Evolutionary conservation across 2,797 vertebrate genomes (phyloP).

Genomic region (Pangasius macronema): DNA sequence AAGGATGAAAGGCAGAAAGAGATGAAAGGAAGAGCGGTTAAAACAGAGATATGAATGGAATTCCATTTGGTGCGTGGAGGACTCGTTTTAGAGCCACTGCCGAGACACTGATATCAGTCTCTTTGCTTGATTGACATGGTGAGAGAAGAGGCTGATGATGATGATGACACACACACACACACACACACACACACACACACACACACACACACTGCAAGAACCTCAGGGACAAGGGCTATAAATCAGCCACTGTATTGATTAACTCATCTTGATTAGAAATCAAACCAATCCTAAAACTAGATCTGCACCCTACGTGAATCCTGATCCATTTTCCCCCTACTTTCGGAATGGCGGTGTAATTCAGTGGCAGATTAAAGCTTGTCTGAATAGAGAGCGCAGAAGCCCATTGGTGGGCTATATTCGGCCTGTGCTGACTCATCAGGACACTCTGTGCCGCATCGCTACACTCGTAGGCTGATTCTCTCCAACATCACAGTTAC

Average conservation of each 20-base stretch:
- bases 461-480: slow-evolving; percentile 78
- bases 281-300: not conserved
- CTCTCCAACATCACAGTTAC: slow-evolving; percentile 66
- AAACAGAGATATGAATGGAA: slow-evolving; percentile 47
- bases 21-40: slow-evolving; percentile 36
- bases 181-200: not conserved
- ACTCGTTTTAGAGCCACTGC: slow-evolving; percentile 3
- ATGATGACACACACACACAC: not conserved
- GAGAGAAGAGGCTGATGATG: slow-evolving; percentile 8
- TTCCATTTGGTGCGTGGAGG: slow-evolving; percentile 20
- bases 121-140: slow-evolving; percentile 5
- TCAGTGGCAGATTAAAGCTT: slow-evolving; percentile 36
- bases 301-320: not conserved
- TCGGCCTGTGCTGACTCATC: slow-evolving; percentile 80
- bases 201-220: not conserved
- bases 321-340: not conserved
- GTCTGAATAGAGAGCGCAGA: slow-evolving; percentile 61
- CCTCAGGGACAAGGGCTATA: not conserved
- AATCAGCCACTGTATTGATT: not conserved
- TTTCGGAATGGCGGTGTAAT: slow-evolving; percentile 24
- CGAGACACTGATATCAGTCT: slow-evolving; percentile 5
- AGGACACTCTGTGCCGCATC: slow-evolving; percentile 79
- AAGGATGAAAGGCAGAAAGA: slow-evolving; percentile 30
- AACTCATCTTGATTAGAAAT: not conserved
- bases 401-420: slow-evolving; percentile 75